Evolutionary conservation across 2,113 vertebrate genomes (phyloP).

Genomic region (Cyanocitta stelleri): DNA sequence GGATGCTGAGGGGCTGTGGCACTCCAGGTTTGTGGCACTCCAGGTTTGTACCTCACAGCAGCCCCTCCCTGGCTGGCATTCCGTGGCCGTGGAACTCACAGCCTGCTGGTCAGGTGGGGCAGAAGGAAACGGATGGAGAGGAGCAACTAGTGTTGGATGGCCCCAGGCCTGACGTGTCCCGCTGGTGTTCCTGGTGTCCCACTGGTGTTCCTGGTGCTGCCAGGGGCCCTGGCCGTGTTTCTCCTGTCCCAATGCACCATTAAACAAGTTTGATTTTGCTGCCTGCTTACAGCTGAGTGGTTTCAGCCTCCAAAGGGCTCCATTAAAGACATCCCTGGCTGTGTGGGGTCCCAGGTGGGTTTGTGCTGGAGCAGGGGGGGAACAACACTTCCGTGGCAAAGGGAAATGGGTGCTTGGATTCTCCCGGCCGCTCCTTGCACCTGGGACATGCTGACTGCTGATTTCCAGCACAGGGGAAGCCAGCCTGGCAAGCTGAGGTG

Average conservation of each 20-base stretch:
- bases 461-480: rapidly evolving
- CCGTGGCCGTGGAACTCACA: rapidly evolving
- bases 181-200: background rate
- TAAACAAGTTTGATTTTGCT: background rate
- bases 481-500: rapidly evolving
- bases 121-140: background rate
- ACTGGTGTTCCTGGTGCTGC: background rate
- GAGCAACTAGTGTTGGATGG: too few relatives aligned
- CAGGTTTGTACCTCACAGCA: background rate
- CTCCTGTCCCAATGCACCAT: background rate
- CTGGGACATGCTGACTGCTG: rapidly evolving
- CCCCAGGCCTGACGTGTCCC: rapidly evolving
- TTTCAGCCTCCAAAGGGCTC: background rate
- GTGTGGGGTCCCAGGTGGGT: rapidly evolving
- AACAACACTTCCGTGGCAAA: background rate
- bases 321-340: background rate
- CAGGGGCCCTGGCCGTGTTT: background rate
- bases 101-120: background rate
- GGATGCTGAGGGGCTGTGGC: background rate
- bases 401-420: background rate
- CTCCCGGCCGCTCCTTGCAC: background rate
- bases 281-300: background rate
- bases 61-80: background rate
- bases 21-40: background rate
- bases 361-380: background rate